A percentile compares a stretch with the other conserved stretches of the same genome.
These are phyloP conservation scores for Epinotia bilunana DNA, from an alignment of 2,888 invertebrate genomes.

Conservation along the genomic window DNA sequence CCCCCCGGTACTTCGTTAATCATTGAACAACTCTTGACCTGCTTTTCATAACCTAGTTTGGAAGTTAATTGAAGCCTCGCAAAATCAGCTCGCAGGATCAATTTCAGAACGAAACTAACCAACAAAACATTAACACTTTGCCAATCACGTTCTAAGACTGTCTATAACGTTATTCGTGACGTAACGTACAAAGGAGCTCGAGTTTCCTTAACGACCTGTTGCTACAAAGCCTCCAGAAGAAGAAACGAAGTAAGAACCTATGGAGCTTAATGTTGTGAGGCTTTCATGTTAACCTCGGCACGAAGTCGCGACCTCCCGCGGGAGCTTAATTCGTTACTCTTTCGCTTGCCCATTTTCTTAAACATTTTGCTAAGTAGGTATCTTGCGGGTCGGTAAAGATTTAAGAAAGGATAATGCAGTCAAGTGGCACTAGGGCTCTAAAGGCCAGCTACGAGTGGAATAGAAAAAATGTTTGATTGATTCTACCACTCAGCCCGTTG, in stretches of 20 bases:
- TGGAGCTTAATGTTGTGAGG: neutral
- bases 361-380: constrained; percentile 45
- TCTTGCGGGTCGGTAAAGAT: constrained; percentile 30
- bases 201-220: constrained; percentile 70
- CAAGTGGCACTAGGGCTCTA: constrained; percentile 12
- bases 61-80: neutral
- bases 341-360: constrained; percentile 61
- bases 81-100: neutral
- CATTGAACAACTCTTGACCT: constrained; percentile 24
- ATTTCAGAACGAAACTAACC: constrained; percentile 9
- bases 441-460: neutral
- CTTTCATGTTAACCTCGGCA: neutral
- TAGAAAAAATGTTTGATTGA: constrained; percentile 2
- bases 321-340: constrained; percentile 66
- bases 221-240: constrained; percentile 55
- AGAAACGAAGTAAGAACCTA: constrained; percentile 51
- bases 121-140: constrained; percentile 23
- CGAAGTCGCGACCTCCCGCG: constrained; percentile 52
- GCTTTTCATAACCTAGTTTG: constrained; percentile 3
- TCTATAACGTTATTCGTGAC: constrained; percentile 21
- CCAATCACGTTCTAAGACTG: constrained; percentile 19
- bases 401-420: constrained; percentile 25
- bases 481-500: neutral
- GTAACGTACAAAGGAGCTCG: constrained; percentile 32
- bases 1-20: neutral